Evolutionary conservation across 2,113 vertebrate species (phyloP).

Genomic region (Serilophus lunatus): DNA sequence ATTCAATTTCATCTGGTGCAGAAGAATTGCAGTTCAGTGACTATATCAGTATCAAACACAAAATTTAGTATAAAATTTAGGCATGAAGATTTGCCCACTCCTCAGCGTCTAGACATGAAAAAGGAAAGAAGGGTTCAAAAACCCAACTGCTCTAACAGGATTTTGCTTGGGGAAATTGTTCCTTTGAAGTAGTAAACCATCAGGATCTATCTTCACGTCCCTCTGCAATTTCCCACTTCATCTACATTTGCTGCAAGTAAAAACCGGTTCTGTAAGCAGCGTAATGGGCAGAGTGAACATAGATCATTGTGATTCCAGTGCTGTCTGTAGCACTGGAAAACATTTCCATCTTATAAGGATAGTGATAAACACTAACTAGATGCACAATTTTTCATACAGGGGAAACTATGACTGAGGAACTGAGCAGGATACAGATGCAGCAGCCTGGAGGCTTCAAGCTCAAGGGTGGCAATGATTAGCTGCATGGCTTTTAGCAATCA

Average conservation of each 20-base stretch:
- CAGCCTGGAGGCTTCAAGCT: not conserved
- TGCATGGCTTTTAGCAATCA: not conserved
- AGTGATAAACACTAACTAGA: not conserved
- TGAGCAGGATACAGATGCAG: not conserved
- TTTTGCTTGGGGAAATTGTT: constrained; percentile 1
- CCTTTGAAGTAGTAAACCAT: not conserved
- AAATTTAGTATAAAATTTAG: not conserved
- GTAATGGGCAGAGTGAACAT: not conserved
- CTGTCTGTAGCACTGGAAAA: not conserved
- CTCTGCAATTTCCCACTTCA: not conserved
- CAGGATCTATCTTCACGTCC: not conserved
- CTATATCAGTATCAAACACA: not conserved
- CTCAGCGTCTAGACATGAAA: not conserved
- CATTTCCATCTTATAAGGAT: not conserved
- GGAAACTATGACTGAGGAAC: not conserved
- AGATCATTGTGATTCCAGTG: not conserved
- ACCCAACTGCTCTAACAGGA: not conserved
- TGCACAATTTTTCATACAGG: not conserved
- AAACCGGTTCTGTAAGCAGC: not conserved
- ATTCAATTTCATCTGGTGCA: not conserved
- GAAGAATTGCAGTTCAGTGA: not conserved
- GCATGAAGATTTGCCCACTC: not conserved
- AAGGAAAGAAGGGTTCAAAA: not conserved
- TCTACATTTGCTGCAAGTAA: not conserved
- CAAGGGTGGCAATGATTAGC: not conserved